Evolutionary conservation across 2,888 invertebrate species (phyloP).

Genomic region (Scrobipalpa atriplicella): DNA sequence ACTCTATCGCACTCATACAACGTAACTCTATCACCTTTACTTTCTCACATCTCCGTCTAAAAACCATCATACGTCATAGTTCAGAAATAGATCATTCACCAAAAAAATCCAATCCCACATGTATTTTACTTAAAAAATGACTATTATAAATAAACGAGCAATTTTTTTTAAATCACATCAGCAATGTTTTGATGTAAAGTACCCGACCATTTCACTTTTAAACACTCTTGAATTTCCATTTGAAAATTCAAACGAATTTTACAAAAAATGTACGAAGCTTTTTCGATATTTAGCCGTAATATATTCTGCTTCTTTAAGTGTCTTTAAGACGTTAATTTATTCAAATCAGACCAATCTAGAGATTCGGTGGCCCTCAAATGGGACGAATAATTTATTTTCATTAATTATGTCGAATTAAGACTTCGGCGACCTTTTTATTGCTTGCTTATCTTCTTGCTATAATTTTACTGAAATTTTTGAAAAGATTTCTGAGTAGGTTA

Average conservation of each 20-base stretch:
- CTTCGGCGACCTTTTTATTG: slow-evolving; percentile 11
- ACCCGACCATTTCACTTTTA: not conserved
- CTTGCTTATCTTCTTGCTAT: slow-evolving; percentile 2
- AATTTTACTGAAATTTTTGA: not conserved
- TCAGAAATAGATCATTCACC: too few relatives aligned
- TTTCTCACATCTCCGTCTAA: too few relatives aligned
- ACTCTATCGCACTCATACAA: too few relatives aligned
- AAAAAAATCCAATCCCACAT: too few relatives aligned
- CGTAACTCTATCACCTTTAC: too few relatives aligned
- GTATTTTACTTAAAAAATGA: too few relatives aligned
- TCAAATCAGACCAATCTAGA: slow-evolving; percentile 17
- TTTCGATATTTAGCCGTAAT: not conserved
- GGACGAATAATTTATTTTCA: slow-evolving; percentile 24
- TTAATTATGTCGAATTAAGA: slow-evolving; percentile 22
- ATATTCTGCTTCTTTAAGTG: slow-evolving; percentile 7
- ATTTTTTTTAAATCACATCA: not conserved
- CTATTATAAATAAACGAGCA: not conserved
- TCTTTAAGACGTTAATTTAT: slow-evolving; percentile 22
- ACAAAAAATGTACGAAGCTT: slow-evolving; percentile 1
- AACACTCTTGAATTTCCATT: not conserved
- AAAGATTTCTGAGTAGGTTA: not conserved
- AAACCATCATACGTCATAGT: too few relatives aligned
- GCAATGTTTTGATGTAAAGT: not conserved
- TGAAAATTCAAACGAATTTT: not conserved
- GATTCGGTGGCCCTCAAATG: slow-evolving; percentile 3